Base-by-base conservation (phyloP, 2,888 invertebrate genomes). In the Euplagia quadripunctaria region DNA sequence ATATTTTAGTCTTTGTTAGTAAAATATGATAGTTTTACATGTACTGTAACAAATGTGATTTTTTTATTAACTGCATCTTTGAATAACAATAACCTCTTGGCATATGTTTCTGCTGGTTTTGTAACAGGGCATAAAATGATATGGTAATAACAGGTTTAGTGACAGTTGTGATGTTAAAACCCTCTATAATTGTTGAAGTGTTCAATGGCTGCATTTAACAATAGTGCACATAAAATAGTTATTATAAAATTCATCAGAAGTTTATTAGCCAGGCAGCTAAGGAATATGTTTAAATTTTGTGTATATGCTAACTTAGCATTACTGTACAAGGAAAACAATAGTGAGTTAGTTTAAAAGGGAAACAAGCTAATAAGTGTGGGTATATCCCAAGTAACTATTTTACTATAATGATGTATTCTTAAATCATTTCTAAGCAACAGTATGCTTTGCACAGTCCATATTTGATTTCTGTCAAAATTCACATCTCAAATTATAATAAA, bases 251-350 rank as follows among this genome's bases (percentile, higher is more conserved):
- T 42, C 43, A 14, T 43, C 41, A 55, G 20, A 68, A 55, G 49
- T 66, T 51, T 55, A 55, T 55, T 55, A n/a, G n/a, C 14, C 20
- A 20, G 12, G 14, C 12, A 20, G 0, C 20, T 61, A 61, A 12
- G 14, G 4, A 58, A 12, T 31, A 12, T 31, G 14, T 61, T 61
- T 61, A 61, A 31, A 11, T 61, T 31, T 31, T 31, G 31, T 31
- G 31, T 61, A 31, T 61, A 7, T 20, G 20, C 4, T 14, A 31
- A 61, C 20, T 61, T n/a, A 64, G 17, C 16, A 46, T 67, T 65
- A 41, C 66, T 58, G 11, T 68, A 64, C 43, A 72, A 72, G 64
- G 72, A 68, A 68, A 68, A 51, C 17, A 4, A 64, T 64, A 61
- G 46, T 42, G 17, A 49, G 41, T 66, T 71, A 67, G 1, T 58